These are phyloP conservation scores for Petrocephalus zakoni DNA, from an alignment of 2,113 vertebrate species.

Conservation along the genomic window DNA sequence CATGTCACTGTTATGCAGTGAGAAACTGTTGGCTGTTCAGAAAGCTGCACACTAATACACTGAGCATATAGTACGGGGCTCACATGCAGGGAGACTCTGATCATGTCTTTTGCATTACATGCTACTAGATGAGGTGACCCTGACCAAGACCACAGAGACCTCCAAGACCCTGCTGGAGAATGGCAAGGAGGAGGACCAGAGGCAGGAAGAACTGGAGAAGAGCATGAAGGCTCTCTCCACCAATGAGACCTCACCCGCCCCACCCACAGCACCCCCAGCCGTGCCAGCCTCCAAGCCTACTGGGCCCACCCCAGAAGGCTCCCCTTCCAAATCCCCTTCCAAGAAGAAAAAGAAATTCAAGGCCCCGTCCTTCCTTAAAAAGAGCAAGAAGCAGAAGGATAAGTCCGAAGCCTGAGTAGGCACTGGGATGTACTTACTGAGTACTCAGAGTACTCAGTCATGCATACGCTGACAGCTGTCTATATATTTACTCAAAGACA, in stretches of 20 bases:
- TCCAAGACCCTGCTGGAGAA: conserved; percentile 63
- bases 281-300: conserved; percentile 57
- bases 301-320: conserved; percentile 80
- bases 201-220: conserved; percentile 66
- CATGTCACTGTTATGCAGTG: conserved; percentile 85
- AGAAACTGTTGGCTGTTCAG: conserved; percentile 45
- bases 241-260: conserved; percentile 52
- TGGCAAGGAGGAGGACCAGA: conserved; percentile 73
- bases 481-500: conserved; percentile 17
- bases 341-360: conserved; percentile 99
- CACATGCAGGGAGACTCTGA: conserved; percentile 26
- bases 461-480: conserved; percentile 1
- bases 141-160: conserved; percentile 51
- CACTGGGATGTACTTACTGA: neutral
- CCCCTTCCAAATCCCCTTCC: conserved; percentile 90
- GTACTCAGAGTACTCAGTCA: neutral
- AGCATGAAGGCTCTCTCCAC: conserved; percentile 71
- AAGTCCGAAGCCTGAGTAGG: conserved; percentile 78
- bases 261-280: conserved; percentile 62
- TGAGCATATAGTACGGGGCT: conserved; percentile 23
- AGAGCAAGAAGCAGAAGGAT: conserved; percentile 93
- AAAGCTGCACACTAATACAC: conserved; percentile 45
- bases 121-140: conserved; percentile 32
- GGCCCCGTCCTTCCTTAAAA: conserved; percentile 93
- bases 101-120: neutral